Percentiles rank a stretch among this genome's conserved stretches.
Conservation (phyloP, 2,888 invertebrate species). For the Pyrocoelia pectoralis region DNA sequence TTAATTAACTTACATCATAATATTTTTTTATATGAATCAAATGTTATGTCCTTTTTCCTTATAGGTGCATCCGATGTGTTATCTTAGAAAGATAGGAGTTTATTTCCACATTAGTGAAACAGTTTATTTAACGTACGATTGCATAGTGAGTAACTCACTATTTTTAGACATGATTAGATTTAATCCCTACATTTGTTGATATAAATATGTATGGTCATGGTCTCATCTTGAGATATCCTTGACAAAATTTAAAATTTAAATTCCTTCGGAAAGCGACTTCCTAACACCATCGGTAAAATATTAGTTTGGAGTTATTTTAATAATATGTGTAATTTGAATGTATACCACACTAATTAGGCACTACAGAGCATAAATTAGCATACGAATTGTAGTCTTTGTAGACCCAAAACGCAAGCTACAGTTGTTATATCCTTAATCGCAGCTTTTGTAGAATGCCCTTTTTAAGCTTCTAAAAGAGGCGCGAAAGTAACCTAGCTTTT, state of each 20-base stretch:
- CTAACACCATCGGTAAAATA: background rate
- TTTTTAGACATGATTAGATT: conserved; percentile 48
- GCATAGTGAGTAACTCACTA: conserved; percentile 42
- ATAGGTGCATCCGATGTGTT: too few species aligned
- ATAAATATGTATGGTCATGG: conserved; percentile 56
- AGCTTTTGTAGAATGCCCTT: conserved; percentile 24
- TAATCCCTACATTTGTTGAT: conserved; percentile 38
- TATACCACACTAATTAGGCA: conserved; percentile 17
- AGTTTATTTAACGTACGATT: conserved; percentile 5
- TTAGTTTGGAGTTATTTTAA: conserved; percentile 4
- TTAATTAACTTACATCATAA: too few species aligned
- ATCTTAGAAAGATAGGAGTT: too few species aligned
- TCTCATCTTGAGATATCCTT: conserved; percentile 53
- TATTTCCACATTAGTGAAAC: background rate
- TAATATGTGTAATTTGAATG: conserved; percentile 7
- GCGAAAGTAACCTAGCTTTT: conserved; percentile 30
- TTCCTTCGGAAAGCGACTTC: conserved; percentile 23
- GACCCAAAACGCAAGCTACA: conserved; percentile 20
- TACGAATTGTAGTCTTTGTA: conserved; percentile 24
- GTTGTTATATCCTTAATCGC: conserved; percentile 15
- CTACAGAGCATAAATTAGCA: conserved; percentile 23
- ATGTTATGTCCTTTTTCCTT: too few species aligned
- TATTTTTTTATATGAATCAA: too few species aligned
- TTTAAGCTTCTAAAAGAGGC: conserved; percentile 24
- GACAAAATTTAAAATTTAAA: conserved; percentile 54